Evolutionary conservation across 2,113 vertebrate genomes (phyloP).

Genomic region (Daboia siamensis): DNA sequence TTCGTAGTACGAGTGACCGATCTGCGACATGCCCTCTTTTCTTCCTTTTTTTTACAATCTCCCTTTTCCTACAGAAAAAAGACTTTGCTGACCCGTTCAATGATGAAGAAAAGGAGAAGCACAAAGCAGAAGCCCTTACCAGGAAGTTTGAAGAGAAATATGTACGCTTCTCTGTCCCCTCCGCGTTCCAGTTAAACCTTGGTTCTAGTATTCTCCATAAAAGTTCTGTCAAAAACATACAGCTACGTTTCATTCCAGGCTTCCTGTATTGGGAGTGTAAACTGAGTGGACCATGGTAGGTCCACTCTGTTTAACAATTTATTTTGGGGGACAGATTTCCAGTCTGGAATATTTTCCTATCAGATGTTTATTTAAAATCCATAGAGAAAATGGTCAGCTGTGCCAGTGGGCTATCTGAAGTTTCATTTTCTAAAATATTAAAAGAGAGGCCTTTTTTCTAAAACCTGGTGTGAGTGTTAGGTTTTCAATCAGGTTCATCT

Average conservation of each 20-base stretch:
- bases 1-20: neutral
- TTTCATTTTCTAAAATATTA: neutral
- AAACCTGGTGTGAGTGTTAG: neutral
- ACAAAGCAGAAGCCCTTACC: constrained; percentile 77
- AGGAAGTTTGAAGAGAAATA: constrained; percentile 89
- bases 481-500: neutral
- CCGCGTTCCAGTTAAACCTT: neutral
- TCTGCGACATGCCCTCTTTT: neutral
- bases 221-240: neutral
- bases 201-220: neutral
- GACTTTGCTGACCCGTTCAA: constrained; percentile 66
- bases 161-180: constrained; percentile 65
- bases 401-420: neutral
- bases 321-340: neutral
- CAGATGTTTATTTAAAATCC: neutral
- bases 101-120: constrained; percentile 73
- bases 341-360: neutral
- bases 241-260: neutral
- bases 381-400: neutral
- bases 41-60: constrained; percentile 39
- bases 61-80: constrained; percentile 64
- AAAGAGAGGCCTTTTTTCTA: neutral
- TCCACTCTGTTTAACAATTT: neutral
- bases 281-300: neutral
- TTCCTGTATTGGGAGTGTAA: neutral